Conservation (phyloP, 2,797 vertebrate species). For the Neomorphus geoffroyi region DNA sequence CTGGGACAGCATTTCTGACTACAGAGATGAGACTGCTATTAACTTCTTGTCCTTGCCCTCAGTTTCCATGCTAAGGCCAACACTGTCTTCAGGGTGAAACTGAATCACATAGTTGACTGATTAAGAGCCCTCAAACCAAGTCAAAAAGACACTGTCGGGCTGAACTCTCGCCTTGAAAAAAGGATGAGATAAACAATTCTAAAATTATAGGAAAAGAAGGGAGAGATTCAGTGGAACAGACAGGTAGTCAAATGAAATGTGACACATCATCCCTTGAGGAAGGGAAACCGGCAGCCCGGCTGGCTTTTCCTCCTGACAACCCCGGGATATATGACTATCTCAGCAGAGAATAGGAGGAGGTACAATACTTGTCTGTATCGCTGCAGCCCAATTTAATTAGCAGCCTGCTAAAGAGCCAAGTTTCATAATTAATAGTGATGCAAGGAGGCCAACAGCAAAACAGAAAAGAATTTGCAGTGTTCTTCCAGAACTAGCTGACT, state of each 20-base stretch:
- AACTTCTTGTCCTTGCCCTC: constrained; percentile 37
- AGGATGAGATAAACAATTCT: constrained; percentile 55
- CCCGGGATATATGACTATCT: constrained; percentile 27
- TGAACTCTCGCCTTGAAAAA: constrained; percentile 10
- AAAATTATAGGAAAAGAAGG: constrained; percentile 41
- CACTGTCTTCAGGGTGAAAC: neutral
- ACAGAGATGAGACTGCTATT: neutral
- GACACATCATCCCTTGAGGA: constrained; percentile 21
- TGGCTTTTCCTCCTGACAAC: constrained; percentile 30
- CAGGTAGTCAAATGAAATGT: constrained; percentile 30
- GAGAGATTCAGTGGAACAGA: constrained; percentile 17
- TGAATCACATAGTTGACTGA: constrained; percentile 35
- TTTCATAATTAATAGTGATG: constrained; percentile 57
- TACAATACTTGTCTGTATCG: constrained; percentile 19
- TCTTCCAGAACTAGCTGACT: constrained; percentile 51
- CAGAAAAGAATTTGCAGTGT: neutral
- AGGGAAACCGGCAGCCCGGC: constrained; percentile 22
- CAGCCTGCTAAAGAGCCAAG: constrained; percentile 43
- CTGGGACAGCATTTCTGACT: neutral
- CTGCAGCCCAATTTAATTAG: constrained; percentile 56
- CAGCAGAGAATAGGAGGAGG: neutral
- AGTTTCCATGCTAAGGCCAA: neutral
- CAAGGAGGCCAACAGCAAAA: constrained; percentile 36
- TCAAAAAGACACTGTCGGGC: neutral
- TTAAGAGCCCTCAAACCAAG: constrained; percentile 19